Conservation (phyloP, 2,113 vertebrate genomes). For the Rhea americana region DNA sequence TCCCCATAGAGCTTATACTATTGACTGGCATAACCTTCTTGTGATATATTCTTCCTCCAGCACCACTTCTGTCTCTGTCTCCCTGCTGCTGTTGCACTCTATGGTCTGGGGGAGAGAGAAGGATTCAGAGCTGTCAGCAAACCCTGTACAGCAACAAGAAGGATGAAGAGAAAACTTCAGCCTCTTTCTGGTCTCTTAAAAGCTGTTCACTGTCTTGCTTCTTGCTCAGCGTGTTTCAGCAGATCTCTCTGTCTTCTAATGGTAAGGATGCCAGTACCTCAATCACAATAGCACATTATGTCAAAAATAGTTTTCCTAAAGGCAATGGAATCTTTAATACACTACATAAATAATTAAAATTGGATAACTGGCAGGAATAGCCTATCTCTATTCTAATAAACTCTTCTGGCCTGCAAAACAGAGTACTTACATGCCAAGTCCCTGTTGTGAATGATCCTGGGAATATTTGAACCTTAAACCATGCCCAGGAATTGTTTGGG, state of each 20-base stretch:
- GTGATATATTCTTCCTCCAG: not conserved
- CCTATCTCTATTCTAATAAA: not conserved
- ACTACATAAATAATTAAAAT: not conserved
- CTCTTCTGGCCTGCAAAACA: not conserved
- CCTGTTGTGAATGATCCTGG: accelerated
- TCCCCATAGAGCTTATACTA: not conserved
- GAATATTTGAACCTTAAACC: not conserved
- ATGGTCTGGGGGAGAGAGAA: not conserved
- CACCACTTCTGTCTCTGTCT: not conserved
- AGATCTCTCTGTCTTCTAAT: not conserved
- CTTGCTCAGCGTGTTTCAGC: not conserved
- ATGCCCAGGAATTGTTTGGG: not conserved
- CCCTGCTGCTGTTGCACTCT: not conserved
- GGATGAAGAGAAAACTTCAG: not conserved
- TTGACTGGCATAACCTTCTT: not conserved
- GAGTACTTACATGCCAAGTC: not conserved
- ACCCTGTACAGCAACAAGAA: not conserved
- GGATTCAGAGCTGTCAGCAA: not conserved
- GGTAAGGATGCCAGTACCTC: not conserved
- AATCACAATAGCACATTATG: not conserved
- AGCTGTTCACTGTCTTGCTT: not conserved
- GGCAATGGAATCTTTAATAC: not conserved
- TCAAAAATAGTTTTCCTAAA: not conserved
- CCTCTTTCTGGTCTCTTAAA: not conserved
- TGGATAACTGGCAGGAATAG: not conserved